These are phyloP conservation scores for Chionomys nivalis DNA, from an alignment of 2,113 vertebrate species.

Conservation along the genomic window DNA sequence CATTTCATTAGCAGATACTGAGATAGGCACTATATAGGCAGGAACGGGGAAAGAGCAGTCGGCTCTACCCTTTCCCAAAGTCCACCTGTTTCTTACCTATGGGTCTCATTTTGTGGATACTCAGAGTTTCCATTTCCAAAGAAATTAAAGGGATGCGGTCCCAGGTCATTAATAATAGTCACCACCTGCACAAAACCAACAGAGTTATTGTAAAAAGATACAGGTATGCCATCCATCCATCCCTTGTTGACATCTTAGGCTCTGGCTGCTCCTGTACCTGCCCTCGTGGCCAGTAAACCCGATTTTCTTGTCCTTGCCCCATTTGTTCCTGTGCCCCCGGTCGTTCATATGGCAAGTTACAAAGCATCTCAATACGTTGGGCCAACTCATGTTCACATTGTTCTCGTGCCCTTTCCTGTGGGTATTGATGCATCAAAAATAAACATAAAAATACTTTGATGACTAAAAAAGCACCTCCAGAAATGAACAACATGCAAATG, in stretches of 20 bases:
- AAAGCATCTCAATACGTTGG: neutral
- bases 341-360: neutral
- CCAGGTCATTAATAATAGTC: neutral
- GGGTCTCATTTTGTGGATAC: neutral
- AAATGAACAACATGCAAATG: too few species aligned
- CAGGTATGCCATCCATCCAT: constrained; percentile 81
- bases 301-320: neutral
- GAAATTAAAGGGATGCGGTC: neutral
- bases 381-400: neutral
- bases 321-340: neutral
- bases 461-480: neutral
- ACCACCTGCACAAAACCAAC: constrained; percentile 86
- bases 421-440: neutral
- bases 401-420: neutral
- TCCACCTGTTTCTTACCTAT: neutral
- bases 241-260: constrained; percentile 71
- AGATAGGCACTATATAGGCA: neutral
- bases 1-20: neutral
- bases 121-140: constrained; percentile 87
- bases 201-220: constrained; percentile 89
- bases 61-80: neutral
- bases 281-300: fast-evolving
- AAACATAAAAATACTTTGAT: neutral
- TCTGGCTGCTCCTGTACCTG: constrained; percentile 70
- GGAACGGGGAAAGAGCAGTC: neutral